Conservation (phyloP, 2,113 vertebrate species). For the Tachycineta bicolor region DNA sequence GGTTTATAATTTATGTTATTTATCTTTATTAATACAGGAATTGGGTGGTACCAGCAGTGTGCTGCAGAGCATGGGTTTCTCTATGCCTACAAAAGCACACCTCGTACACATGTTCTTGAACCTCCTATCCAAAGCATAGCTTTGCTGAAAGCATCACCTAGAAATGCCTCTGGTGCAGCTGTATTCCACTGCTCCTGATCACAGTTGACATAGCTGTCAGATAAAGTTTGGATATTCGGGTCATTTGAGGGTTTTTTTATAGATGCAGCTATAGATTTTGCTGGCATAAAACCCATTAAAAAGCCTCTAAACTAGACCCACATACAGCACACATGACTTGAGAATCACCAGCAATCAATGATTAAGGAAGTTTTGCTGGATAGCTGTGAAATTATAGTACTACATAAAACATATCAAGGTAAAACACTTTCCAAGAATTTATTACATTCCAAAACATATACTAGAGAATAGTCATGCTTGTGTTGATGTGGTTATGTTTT, state of each 20-base stretch:
- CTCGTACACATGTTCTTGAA: not conserved
- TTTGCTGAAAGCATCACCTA: not conserved
- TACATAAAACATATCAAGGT: not conserved
- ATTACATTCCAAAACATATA: not conserved
- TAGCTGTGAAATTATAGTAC: not conserved
- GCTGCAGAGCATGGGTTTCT: not conserved
- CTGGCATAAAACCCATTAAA: not conserved
- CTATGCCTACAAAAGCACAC: accelerated
- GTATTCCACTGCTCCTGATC: not conserved
- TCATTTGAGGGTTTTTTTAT: not conserved
- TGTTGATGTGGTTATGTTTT: not conserved
- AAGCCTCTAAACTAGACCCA: not conserved
- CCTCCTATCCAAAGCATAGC: not conserved
- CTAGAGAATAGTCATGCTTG: not conserved
- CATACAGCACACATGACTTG: not conserved
- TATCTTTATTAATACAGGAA: not conserved
- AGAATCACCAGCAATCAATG: not conserved
- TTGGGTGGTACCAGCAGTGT: not conserved
- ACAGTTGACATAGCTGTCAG: not conserved
- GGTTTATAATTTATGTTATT: not conserved
- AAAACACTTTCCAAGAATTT: not conserved
- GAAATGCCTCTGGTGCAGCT: not conserved
- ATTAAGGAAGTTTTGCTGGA: not conserved
- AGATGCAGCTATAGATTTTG: not conserved
- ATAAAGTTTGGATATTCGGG: not conserved